Base-by-base conservation (phyloP, 2,113 vertebrate species). In the Pteruthius melanotis region DNA sequence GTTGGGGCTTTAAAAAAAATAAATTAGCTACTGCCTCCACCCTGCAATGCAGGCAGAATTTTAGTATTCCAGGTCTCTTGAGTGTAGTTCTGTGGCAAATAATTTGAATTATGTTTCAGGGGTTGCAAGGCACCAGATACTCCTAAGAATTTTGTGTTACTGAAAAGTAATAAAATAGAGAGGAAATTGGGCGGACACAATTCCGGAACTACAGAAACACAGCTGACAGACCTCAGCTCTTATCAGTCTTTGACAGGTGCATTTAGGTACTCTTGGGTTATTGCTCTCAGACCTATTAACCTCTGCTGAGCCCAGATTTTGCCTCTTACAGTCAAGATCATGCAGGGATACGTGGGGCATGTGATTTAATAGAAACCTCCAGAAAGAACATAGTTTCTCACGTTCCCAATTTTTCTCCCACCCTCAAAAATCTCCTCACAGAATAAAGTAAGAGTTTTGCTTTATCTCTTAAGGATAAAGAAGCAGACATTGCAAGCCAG, bases 201-300 rank as follows among this genome's bases (percentile, higher is more conserved):
- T 78, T 86, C 83, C 5, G 0, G 88, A 95, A 92, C 71, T 71
- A 83, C 64, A 93, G 71, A 95, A 96, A 94, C 86, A 53, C 82
- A 75, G 39, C 53, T 59, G 79, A 83, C 39, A 90, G 75, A 88
- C 87, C 60, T 69, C 10, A 1, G 6, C n/a, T 77, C 68, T 96
- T 95, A 95, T 86, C 90, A 83, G 85, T 40, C 54, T 81, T 87
- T 83, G 83, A 76, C 83, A 95, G 88, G 79, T 88, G 79, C 20
- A 3, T 86, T 94, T 75, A 87, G 79, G 64, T 87, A 83, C 85
- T 66, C 39, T 63, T 66, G 40, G 79, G 60, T 90, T 93, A 83
- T 57, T 94, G 56, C 68, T 88, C 49, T 81, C 22, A 35, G 90
- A 86, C 53, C 85, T 89, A 44, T 90, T 81, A 75, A 94, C 90